Percentiles rank a stretch among this genome's conserved stretches.
phyloP scores from a whole-genome alignment of 2,113 vertebrate genomes.

The Xiphophorus hellerii region DNA sequence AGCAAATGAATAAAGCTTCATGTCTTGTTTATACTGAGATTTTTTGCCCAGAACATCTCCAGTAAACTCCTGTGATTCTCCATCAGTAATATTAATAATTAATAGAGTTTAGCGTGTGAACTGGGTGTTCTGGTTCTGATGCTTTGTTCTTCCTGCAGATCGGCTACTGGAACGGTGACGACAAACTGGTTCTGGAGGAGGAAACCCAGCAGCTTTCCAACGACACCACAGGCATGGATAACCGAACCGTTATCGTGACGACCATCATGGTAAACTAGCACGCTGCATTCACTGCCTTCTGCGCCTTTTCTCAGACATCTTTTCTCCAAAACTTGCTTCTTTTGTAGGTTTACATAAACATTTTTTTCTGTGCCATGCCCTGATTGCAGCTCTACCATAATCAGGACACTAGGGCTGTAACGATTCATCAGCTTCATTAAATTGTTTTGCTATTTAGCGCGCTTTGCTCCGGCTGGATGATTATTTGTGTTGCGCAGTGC shows the following conservation, averaged over 20 bases:
- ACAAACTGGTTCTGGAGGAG: conserved; percentile 97
- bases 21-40: too few species aligned
- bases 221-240: conserved; percentile 94
- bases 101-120: background rate
- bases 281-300: conserved; percentile 18
- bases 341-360: background rate
- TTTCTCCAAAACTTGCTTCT: background rate
- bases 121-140: background rate
- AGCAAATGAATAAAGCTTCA: background rate
- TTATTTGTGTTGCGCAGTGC: too few species aligned
- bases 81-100: background rate
- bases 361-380: background rate
- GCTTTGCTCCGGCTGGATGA: too few species aligned
- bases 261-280: conserved; percentile 92
- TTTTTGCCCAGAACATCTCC: conserved; percentile 1
- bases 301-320: background rate
- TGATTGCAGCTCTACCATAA: background rate
- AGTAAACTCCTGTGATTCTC: background rate
- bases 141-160: conserved; percentile 81
- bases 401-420: too few species aligned
- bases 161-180: conserved; percentile 97
- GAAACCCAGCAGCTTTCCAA: conserved; percentile 92
- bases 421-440: too few species aligned
- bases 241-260: conserved; percentile 95
- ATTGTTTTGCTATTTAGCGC: too few species aligned